Conservation (phyloP, 1,140 invertebrate genomes). For the Ectropis grisescens region DNA sequence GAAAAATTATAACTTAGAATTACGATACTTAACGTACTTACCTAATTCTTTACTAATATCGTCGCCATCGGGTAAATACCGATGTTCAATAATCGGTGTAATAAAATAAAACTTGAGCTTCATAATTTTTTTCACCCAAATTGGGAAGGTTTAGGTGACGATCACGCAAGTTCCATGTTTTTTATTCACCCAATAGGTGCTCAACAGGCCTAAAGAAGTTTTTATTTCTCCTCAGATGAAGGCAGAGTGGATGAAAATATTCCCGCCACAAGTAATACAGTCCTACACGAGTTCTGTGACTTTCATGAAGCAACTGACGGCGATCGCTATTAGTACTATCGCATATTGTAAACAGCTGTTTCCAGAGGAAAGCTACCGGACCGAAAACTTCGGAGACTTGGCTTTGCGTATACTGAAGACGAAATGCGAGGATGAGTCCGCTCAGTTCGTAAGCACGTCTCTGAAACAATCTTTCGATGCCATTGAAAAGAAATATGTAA, state of each 20-base stretch:
- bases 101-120: no score
- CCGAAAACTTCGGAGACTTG: constrained; percentile 32
- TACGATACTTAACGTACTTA: no score
- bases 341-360: constrained; percentile 42
- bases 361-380: constrained; percentile 32
- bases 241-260: constrained; percentile 39
- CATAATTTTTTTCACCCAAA: no score
- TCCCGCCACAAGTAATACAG: constrained; percentile 32
- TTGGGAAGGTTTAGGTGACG: no score
- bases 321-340: constrained; percentile 41
- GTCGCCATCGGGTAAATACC: no score
- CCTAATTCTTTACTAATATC: no score
- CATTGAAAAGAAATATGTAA: constrained; percentile 56
- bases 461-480: constrained; percentile 44
- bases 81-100: no score
- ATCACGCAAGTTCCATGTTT: no score
- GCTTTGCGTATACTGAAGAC: constrained; percentile 40
- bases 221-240: constrained; percentile 32
- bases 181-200: no score
- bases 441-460: constrained; percentile 41
- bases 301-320: constrained; percentile 52
- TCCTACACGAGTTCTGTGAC: constrained; percentile 47
- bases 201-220: no score
- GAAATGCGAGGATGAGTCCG: constrained; percentile 35
- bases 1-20: no score